Percentiles rank a stretch among this genome's conserved stretches.
These are phyloP conservation scores for Cartodere bifasciata DNA, from an alignment of 2,888 invertebrate genomes.

Conservation along the genomic window DNA sequence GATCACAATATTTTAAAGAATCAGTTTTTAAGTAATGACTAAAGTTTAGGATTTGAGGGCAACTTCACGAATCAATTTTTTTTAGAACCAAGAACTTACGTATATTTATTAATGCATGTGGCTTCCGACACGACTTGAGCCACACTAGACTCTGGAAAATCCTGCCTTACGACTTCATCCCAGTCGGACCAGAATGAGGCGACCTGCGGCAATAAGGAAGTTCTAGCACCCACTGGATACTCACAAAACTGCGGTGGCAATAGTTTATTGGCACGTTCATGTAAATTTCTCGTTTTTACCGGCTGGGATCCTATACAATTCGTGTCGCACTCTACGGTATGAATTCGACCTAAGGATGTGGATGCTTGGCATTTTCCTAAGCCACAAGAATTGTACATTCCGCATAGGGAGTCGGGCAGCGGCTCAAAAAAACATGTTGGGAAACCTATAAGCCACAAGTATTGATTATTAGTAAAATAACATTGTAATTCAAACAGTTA, in stretches of 20 bases:
- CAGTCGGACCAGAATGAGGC: slow-evolving; percentile 32
- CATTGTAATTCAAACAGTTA: too few relatives aligned
- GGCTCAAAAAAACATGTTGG: slow-evolving; percentile 35
- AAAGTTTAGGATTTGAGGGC: too few relatives aligned
- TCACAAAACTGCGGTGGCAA: slow-evolving; percentile 36
- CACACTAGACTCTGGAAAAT: slow-evolving; percentile 15
- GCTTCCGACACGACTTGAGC: slow-evolving; percentile 24
- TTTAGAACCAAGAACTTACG: slow-evolving; percentile 25
- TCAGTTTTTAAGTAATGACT: too few relatives aligned
- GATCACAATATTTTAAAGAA: too few relatives aligned
- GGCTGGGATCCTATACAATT: slow-evolving; percentile 29
- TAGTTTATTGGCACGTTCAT: too few relatives aligned
- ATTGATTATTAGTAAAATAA: too few relatives aligned
- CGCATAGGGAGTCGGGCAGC: slow-evolving; percentile 30
- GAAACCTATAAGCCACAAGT: slow-evolving; percentile 32
- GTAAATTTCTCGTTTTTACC: slow-evolving; percentile 22
- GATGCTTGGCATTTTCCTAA: slow-evolving; percentile 25
- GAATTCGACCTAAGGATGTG: slow-evolving; percentile 27
- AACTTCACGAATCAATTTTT: too few relatives aligned
- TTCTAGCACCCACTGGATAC: slow-evolving; percentile 21
- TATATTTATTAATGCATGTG: slow-evolving; percentile 30
- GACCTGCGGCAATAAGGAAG: slow-evolving; percentile 23
- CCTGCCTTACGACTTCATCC: slow-evolving; percentile 24
- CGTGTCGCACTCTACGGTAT: slow-evolving; percentile 29
- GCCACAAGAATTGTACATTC: slow-evolving; percentile 33